Percentiles rank a stretch among this genome's conserved stretches.
Evolutionary conservation across 2,888 invertebrate species (phyloP).

Genomic region (Odontomyia ornata): DNA sequence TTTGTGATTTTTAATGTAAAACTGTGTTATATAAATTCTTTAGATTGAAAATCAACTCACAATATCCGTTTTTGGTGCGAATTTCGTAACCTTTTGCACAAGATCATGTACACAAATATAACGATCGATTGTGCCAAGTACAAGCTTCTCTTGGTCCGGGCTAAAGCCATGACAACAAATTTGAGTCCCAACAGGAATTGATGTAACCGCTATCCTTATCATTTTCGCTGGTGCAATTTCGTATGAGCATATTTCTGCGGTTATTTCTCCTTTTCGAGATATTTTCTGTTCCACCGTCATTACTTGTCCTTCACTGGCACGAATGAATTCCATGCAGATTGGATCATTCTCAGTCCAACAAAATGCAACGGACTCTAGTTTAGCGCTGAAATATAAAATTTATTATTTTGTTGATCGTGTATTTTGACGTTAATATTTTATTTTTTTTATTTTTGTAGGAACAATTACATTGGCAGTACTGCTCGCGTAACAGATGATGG

Average conservation of each 20-base stretch:
- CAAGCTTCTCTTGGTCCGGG: conserved; percentile 76
- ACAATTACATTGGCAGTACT: not conserved
- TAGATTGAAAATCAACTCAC: conserved; percentile 66
- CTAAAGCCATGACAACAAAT: conserved; percentile 74
- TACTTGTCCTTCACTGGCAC: conserved; percentile 73
- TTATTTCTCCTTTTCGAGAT: conserved; percentile 74
- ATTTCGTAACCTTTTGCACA: conserved; percentile 76
- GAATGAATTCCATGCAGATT: conserved; percentile 80
- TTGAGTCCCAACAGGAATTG: conserved; percentile 76
- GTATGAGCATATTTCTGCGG: conserved; percentile 74
- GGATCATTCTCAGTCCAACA: conserved; percentile 90
- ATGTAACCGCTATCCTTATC: conserved; percentile 72
- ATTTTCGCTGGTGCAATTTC: conserved; percentile 69
- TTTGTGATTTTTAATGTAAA: too few relatives aligned
- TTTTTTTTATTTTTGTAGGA: not conserved
- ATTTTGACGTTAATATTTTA: not conserved
- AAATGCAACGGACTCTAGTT: conserved; percentile 79
- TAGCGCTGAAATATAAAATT: conserved; percentile 66
- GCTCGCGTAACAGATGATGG: too few relatives aligned
- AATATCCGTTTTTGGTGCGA: conserved; percentile 77
- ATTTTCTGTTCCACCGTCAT: conserved; percentile 86
- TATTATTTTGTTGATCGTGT: not conserved
- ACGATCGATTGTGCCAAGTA: conserved; percentile 86
- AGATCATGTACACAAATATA: conserved; percentile 83
- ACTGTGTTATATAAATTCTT: too few relatives aligned